These are phyloP conservation scores for Lasioglossum calceatum DNA, from an alignment of 2,888 invertebrate genomes.

Conservation along the genomic window DNA sequence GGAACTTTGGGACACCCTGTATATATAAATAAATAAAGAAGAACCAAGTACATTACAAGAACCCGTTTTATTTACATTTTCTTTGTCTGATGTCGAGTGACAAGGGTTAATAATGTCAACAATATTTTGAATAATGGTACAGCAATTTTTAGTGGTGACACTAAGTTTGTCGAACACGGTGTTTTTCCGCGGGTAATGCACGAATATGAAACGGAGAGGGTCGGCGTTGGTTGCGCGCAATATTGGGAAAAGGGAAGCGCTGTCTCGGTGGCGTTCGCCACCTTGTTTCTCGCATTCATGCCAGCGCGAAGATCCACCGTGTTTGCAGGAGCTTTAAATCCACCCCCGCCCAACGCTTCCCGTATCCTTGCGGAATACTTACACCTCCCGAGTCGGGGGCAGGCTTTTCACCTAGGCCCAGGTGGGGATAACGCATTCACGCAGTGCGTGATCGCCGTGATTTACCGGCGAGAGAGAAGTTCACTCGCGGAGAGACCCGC, in stretches of 20 bases:
- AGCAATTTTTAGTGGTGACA: no score
- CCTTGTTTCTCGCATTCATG: constrained; percentile 73
- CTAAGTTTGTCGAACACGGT: background rate
- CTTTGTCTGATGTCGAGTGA: no score
- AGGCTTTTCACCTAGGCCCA: constrained; percentile 52
- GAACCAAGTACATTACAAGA: no score
- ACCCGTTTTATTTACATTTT: no score
- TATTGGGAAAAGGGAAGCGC: constrained; percentile 65
- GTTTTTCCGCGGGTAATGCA: background rate
- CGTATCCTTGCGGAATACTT: constrained; percentile 55
- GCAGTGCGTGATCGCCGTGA: constrained; percentile 54
- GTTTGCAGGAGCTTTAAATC: constrained; percentile 66
- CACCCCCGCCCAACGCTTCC: constrained; percentile 32
- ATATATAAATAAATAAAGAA: no score
- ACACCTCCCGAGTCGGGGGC: constrained; percentile 49
- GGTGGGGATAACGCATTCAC: constrained; percentile 55
- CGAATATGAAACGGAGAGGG: constrained; percentile 3
- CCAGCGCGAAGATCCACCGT: constrained; percentile 65
- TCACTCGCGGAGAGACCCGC: constrained; percentile 55
- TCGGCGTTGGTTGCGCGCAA: background rate
- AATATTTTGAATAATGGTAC: no score
- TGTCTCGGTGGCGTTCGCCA: constrained; percentile 73
- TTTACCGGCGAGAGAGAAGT: constrained; percentile 59
- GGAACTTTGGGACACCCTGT: no score
- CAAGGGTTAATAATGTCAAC: no score